phyloP scores from a whole-genome alignment of 1,140 invertebrate species.

The Cydia fagiglandana region DNA sequence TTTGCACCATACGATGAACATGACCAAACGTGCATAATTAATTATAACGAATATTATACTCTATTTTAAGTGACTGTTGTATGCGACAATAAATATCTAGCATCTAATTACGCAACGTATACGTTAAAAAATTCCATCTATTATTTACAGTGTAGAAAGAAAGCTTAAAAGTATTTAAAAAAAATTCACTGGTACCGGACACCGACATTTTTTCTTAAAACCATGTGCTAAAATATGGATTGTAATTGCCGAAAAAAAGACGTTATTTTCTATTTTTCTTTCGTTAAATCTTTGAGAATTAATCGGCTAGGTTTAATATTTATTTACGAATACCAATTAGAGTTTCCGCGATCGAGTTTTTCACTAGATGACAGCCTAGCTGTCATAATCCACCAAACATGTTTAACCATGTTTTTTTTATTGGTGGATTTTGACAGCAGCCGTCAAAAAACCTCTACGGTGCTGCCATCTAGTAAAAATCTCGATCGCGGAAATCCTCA shows the following conservation, averaged over 20 bases:
- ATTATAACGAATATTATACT: constrained; percentile 3
- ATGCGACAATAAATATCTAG: constrained; percentile 66
- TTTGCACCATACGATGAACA: constrained; percentile 40
- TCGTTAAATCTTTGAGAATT: not conserved
- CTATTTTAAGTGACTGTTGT: constrained; percentile 37
- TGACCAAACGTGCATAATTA: constrained; percentile 30
- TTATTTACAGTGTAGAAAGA: constrained; percentile 67
- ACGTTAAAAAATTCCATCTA: constrained; percentile 50
- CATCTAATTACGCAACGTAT: constrained; percentile 61
- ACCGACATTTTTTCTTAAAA: constrained; percentile 34
- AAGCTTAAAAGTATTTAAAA: constrained; percentile 49
- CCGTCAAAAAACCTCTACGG: too few relatives aligned
- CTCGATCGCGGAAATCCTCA: too few relatives aligned
- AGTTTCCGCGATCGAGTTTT: too few relatives aligned
- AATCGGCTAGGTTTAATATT: not conserved
- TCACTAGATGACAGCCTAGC: too few relatives aligned
- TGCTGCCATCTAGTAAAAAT: too few relatives aligned
- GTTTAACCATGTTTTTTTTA: too few relatives aligned
- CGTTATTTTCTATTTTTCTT: not conserved
- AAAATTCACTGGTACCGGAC: constrained; percentile 59
- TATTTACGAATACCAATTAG: not conserved
- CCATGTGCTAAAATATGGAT: constrained; percentile 3
- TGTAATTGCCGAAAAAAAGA: not conserved
- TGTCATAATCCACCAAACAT: too few relatives aligned
- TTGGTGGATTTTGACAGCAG: too few relatives aligned